Evolutionary conservation across 2,113 vertebrate species (phyloP), one percentile per base, ranked within the genome.

Genomic region (Myrmecophaga tridactyla): DNA sequence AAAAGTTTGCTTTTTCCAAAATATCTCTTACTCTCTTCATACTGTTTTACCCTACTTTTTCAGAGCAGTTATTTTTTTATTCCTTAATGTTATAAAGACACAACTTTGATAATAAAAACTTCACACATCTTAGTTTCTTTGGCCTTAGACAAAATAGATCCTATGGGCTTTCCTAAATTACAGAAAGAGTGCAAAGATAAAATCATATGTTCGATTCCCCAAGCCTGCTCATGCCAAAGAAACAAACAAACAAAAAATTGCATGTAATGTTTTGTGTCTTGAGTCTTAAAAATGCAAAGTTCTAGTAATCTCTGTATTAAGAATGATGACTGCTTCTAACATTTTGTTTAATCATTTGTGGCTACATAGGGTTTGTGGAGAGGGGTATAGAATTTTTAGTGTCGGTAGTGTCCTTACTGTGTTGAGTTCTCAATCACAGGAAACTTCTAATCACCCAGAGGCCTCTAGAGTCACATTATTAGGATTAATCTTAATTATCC

Each of bases 401-500:
- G 63, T 81, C 77, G 23, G 34, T 25, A 13, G 4, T 69, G 14
- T 51, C 69, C 92, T 84, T 89, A 6, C 43, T 78, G 4, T 62
- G 27, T 77, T 77, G 58, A 18, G 11, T 62, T 23, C 39, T 82
- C 78, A 92, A 72, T 43, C 62, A 63, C 17, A 94, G 77, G 62
- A 80, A 88, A 65, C 60, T 89, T 51, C 70, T 86, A 60, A 75
- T 86, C 86, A 94, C 83, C 58, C 39, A 67, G 86, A 85, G 60
- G 39, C 91, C 93, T 87, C 84, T 91, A 53, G 69, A 82, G 89
- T 94, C 46, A 90, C 41, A 92, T 97, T 97, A 91, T 56, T 96
- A 94, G 53, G n/a, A 92, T 97, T 98, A 98, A 95, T 98, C 94
- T 96, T 97, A 96, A 97, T 98, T 97, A 97, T 94, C 51, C 78